Conservation (phyloP, 2,797 vertebrate species). For the Denticeps clupeoides region DNA sequence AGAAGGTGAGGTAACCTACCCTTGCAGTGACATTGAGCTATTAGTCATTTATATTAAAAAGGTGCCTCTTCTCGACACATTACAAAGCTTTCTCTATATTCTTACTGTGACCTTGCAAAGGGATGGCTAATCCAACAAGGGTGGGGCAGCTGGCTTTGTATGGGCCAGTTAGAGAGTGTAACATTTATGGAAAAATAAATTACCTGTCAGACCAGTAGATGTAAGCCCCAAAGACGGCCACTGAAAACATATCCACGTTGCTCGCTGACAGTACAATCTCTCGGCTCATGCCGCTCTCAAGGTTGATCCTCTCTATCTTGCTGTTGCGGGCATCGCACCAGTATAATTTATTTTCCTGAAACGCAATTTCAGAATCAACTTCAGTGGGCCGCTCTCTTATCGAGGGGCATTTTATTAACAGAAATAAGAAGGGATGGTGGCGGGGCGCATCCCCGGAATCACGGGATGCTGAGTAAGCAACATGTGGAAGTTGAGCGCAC, state of each 20-base stretch:
- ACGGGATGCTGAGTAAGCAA: constrained; percentile 14
- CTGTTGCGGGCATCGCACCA: constrained; percentile 77
- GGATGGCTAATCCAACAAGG: constrained; percentile 52
- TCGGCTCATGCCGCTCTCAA: constrained; percentile 68
- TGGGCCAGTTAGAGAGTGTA: constrained; percentile 50
- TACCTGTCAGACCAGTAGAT: constrained; percentile 91
- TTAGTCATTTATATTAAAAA: constrained; percentile 25
- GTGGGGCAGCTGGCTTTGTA: constrained; percentile 47
- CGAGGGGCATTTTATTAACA: constrained; percentile 35
- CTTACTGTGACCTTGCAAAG: constrained; percentile 45
- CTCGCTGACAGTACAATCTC: constrained; percentile 74
- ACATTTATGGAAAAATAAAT: constrained; percentile 71
- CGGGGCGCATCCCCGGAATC: constrained; percentile 13
- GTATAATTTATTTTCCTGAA: constrained; percentile 81
- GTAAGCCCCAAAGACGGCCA: constrained; percentile 76
- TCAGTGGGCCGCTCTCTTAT: constrained; percentile 21
- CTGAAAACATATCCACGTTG: constrained; percentile 76
- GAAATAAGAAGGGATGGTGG: constrained; percentile 27
- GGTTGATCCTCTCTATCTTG: constrained; percentile 79
- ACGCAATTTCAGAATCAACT: constrained; percentile 53
- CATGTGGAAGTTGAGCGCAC: constrained; percentile 48
- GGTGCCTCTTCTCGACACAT: constrained; percentile 34
- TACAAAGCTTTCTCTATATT: constrained; percentile 28
- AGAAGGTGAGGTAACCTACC: constrained; percentile 38
- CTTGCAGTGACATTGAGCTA: constrained; percentile 33